A percentile compares a stretch with the other conserved stretches of the same genome.
Conservation (phyloP, 2,113 vertebrate genomes). For the Mandrillus leucophaeus region DNA sequence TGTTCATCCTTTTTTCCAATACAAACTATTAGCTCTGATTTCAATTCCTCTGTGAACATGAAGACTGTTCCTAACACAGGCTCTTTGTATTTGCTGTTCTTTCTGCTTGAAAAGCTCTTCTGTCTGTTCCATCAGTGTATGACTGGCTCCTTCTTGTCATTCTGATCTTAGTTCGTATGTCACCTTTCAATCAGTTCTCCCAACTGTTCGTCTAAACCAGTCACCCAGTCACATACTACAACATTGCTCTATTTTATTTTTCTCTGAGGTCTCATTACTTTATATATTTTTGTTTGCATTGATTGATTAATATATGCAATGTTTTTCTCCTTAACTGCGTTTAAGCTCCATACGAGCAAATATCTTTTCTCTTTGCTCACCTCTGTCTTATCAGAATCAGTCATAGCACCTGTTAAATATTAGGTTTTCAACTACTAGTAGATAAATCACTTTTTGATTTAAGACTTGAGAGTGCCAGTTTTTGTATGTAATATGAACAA, state of each 20-base stretch:
- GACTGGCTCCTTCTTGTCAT: background rate
- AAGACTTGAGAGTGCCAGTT: background rate
- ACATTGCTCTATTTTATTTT: background rate
- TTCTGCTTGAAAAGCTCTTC: background rate
- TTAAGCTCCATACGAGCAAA: background rate
- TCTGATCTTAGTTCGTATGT: background rate
- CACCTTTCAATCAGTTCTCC: background rate
- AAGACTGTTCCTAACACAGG: background rate
- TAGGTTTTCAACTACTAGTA: background rate
- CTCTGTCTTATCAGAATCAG: background rate
- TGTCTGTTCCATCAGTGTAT: background rate
- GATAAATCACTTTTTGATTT: conserved; percentile 11
- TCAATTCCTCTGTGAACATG: background rate
- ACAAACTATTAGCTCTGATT: background rate
- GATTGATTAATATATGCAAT: background rate
- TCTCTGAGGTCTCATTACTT: background rate
- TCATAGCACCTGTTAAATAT: background rate
- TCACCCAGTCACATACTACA: background rate
- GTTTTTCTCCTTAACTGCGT: background rate
- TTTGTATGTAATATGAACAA: background rate
- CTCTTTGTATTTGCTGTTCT: background rate
- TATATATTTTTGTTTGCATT: background rate
- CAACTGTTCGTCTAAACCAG: background rate
- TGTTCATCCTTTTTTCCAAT: background rate
- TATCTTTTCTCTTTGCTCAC: background rate